Percentiles rank a stretch among this genome's conserved stretches.
Evolutionary conservation across 2,113 vertebrate species (phyloP).

Genomic region (Cyrtonyx montezumae): DNA sequence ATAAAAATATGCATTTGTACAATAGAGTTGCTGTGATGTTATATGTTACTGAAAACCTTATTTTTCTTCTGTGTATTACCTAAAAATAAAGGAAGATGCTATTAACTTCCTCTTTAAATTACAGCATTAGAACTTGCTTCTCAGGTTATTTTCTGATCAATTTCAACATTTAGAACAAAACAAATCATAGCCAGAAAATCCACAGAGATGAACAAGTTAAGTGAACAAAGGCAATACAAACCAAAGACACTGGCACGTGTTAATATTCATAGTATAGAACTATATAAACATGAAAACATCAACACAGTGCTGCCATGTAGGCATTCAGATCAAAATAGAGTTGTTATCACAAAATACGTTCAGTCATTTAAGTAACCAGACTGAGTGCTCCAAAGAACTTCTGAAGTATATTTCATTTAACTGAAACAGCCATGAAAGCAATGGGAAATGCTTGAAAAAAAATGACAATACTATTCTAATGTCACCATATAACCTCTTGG

Average conservation of each 20-base stretch:
- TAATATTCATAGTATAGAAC: background rate
- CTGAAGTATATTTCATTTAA: background rate
- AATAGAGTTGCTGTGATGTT: background rate
- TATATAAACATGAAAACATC: background rate
- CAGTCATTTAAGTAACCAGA: background rate
- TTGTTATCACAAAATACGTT: background rate
- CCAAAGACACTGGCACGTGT: fast-evolving
- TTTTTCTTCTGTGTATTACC: background rate
- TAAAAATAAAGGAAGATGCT: background rate
- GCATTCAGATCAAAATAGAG: background rate
- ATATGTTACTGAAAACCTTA: background rate
- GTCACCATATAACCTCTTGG: background rate
- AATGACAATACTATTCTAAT: background rate
- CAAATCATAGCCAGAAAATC: background rate
- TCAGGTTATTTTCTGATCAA: background rate
- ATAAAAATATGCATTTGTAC: fast-evolving
- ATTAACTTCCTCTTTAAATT: background rate
- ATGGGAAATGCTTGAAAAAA: background rate
- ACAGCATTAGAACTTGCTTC: background rate
- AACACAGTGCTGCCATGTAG: background rate
- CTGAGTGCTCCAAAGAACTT: background rate
- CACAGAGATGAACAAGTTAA: background rate
- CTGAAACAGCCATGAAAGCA: background rate
- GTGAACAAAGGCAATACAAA: background rate
- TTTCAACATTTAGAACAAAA: background rate